Percentiles rank a stretch among this genome's conserved stretches.
These are phyloP conservation scores for Pelobates cultripes DNA, from an alignment of 2,797 vertebrate species.

Conservation along the genomic window DNA sequence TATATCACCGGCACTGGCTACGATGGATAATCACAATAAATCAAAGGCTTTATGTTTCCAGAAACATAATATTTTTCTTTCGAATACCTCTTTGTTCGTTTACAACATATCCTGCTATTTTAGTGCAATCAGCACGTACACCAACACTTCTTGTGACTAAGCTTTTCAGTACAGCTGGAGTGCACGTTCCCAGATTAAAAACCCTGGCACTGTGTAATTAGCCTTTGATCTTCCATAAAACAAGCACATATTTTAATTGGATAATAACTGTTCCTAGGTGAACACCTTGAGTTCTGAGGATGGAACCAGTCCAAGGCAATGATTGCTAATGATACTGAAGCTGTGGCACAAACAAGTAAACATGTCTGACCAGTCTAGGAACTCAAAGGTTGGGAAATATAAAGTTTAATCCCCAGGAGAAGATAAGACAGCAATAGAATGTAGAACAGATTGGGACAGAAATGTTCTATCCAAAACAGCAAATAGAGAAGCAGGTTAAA, in stretches of 20 bases:
- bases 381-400: constrained; percentile 12
- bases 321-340: constrained; percentile 1
- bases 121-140: background rate
- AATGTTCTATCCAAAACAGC: background rate
- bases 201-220: background rate
- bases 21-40: no score
- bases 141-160: no score
- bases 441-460: background rate
- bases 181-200: constrained; percentile 7
- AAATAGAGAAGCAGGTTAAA: background rate
- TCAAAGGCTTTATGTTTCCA: no score
- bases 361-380: background rate
- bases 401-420: constrained; percentile 2
- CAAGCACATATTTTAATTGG: background rate
- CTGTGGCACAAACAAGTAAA: background rate
- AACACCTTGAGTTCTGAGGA: constrained; percentile 4
- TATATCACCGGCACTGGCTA: no score
- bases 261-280: constrained; percentile 9
- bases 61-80: background rate
- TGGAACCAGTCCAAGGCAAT: background rate
- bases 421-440: background rate
- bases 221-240: constrained; percentile 21
- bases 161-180: background rate
- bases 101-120: background rate
- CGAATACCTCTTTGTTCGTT: background rate